These are phyloP conservation scores for Delichon dasypus DNA, from an alignment of 2,797 vertebrate genomes.

Conservation along the genomic window DNA sequence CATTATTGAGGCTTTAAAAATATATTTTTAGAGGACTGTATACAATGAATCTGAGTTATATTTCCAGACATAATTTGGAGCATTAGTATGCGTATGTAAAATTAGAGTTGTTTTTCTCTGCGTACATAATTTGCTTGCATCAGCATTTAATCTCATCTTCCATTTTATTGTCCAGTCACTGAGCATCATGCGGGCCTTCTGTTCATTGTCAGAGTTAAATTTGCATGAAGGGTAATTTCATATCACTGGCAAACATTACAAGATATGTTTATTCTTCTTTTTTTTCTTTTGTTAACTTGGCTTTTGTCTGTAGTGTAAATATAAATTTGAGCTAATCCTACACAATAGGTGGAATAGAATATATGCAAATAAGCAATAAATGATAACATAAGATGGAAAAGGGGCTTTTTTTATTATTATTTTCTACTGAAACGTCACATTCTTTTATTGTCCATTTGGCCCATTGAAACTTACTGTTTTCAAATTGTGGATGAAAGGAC, in stretches of 20 bases:
- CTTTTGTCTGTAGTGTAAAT: neutral
- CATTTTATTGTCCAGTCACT: neutral
- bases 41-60: neutral
- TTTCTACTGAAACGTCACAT: neutral
- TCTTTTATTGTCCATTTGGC: neutral
- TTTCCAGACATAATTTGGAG: neutral
- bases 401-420: neutral
- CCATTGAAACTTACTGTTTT: neutral
- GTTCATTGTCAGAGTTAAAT: neutral
- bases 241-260: neutral
- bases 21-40: neutral
- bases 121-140: slow-evolving; percentile 13
- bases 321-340: neutral
- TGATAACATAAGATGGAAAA: neutral
- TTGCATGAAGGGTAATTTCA: neutral
- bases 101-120: neutral
- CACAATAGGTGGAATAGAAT: neutral
- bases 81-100: neutral
- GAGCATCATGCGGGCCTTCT: neutral
- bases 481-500: neutral
- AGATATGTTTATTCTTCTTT: neutral
- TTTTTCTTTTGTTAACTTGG: neutral
- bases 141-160: slow-evolving; percentile 47
- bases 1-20: neutral
- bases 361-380: neutral